Percentiles rank a stretch among this genome's conserved stretches.
phyloP scores from a whole-genome alignment of 2,797 vertebrate genomes.

The Gymnoscopelus braueri region DNA sequence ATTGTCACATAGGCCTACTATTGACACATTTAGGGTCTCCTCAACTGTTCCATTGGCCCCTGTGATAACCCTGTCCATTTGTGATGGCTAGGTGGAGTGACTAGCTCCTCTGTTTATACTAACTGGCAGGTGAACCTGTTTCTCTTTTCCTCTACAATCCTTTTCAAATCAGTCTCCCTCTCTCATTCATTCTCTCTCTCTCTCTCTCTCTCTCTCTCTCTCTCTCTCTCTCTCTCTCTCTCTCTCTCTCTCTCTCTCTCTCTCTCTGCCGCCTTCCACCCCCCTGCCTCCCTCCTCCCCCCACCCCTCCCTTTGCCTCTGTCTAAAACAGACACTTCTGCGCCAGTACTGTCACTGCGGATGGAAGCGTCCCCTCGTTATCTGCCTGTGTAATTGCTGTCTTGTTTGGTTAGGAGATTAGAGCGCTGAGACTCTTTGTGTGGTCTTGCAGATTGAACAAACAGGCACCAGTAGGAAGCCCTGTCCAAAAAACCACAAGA shows the following conservation, averaged over 20 bases:
- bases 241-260: neutral
- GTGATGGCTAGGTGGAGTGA: conserved; percentile 55
- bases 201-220: neutral
- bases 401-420: conserved; percentile 88
- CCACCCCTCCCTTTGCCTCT: conserved; percentile 52
- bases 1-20: conserved; percentile 43
- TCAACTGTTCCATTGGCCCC: conserved; percentile 43
- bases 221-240: neutral
- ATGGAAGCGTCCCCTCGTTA: conserved; percentile 86
- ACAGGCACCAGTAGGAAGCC: conserved; percentile 74
- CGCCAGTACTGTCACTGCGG: conserved; percentile 77
- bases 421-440: conserved; percentile 84
- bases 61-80: conserved; percentile 64
- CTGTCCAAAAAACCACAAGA: conserved; percentile 72
- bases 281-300: neutral
- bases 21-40: conserved; percentile 55
- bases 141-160: conserved; percentile 37
- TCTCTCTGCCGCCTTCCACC: conserved; percentile 25
- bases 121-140: conserved; percentile 69
- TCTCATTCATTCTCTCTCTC: neutral
- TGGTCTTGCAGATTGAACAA: conserved; percentile 85
- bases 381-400: conserved; percentile 86
- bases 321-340: conserved; percentile 72
- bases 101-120: conserved; percentile 47
- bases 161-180: conserved; percentile 58